Evolutionary conservation across 2,888 invertebrate species (phyloP).

Genomic region (Platycheirus rosarum): DNA sequence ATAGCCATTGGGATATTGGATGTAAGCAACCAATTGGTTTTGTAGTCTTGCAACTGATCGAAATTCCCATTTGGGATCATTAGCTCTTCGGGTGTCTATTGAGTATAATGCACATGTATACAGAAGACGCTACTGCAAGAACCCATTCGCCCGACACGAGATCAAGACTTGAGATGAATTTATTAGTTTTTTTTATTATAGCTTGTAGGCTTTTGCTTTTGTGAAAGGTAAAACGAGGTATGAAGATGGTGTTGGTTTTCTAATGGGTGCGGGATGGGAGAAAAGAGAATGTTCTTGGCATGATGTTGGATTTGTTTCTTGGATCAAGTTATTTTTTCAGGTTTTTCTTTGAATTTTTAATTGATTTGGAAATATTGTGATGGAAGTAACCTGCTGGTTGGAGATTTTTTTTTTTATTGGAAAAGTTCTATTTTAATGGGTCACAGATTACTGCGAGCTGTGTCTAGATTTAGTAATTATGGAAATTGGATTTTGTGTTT

Average conservation of each 20-base stretch:
- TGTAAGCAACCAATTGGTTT: slow-evolving; percentile 39
- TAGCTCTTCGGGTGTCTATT: slow-evolving; percentile 36
- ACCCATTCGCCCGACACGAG: slow-evolving; percentile 26
- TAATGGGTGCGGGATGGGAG: slow-evolving; percentile 7
- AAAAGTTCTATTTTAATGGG: slow-evolving; percentile 14
- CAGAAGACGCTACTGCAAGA: slow-evolving; percentile 26
- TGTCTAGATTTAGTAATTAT: slow-evolving; percentile 4
- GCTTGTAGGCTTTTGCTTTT: slow-evolving; percentile 19
- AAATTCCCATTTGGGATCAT: slow-evolving; percentile 62
- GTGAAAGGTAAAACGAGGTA: neutral
- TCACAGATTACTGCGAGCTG: neutral
- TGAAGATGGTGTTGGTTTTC: slow-evolving; percentile 24
- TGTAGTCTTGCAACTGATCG: slow-evolving; percentile 20
- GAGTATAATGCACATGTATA: slow-evolving; percentile 5
- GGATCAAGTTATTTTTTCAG: slow-evolving; percentile 5
- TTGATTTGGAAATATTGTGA: slow-evolving; percentile 12
- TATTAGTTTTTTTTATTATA: slow-evolving; percentile 26
- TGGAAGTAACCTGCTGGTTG: slow-evolving; percentile 11
- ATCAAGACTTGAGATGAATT: slow-evolving; percentile 36
- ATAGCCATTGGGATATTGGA: slow-evolving; percentile 31
- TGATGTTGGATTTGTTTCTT: slow-evolving; percentile 9
- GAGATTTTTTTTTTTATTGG: slow-evolving; percentile 25
- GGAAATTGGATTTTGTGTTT: neutral
- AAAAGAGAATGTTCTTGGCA: slow-evolving; percentile 33
- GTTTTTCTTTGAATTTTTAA: slow-evolving; percentile 41